Evolutionary conservation across 2,888 invertebrate species (phyloP), one percentile per base, ranked within the genome.

Genomic region (Ennomos erosarius): DNA sequence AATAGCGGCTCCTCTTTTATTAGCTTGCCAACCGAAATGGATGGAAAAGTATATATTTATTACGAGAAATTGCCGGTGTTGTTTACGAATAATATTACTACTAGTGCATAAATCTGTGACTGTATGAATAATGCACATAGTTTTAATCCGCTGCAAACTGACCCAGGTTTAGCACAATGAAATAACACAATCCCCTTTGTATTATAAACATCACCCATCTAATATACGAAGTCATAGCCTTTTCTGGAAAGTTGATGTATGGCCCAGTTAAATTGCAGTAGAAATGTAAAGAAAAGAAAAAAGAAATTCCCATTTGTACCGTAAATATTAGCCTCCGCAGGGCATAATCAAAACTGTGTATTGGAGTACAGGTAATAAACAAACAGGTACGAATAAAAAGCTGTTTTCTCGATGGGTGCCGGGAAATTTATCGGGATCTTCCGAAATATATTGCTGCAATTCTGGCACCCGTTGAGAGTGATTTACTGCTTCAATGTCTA

Each of bases 391-490:
- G 76, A 84, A 86, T 87, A 87, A 86, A 87, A 87, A 80, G 82
- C 80, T 78, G 84, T 84, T 84, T 80, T 61, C 79, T 79, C 76
- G 81, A 77, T 83, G 79, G 81, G 73, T 73, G 71, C 74, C 73
- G 70, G 72, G 71, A 79, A 85, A 88, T 88, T 87, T 87, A 88
- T 88, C 77, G 84, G 73, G 75, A 77, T 79, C 78, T 78, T 81
- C 80, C 77, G 74, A 84, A 82, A 87, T 86, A 87, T 87, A 82
- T 69, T 38, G 79, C 78, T 80, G 81, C 83, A 79, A 84, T 79
- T 76, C 78, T 70, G 74, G 74, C 72, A 74, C 72, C 68, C 73
- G 74, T 70, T 73, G 68, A 71, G 68, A 71, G 80, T 86, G 84
- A 86, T 86, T 86, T 87, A 87, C 77, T 75, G 73, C 69, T 67